Percentiles rank a stretch among this genome's conserved stretches.
phyloP scores from a whole-genome alignment of 35 echinoderm and acorn worm species.

The Lytechinus variegatus region DNA sequence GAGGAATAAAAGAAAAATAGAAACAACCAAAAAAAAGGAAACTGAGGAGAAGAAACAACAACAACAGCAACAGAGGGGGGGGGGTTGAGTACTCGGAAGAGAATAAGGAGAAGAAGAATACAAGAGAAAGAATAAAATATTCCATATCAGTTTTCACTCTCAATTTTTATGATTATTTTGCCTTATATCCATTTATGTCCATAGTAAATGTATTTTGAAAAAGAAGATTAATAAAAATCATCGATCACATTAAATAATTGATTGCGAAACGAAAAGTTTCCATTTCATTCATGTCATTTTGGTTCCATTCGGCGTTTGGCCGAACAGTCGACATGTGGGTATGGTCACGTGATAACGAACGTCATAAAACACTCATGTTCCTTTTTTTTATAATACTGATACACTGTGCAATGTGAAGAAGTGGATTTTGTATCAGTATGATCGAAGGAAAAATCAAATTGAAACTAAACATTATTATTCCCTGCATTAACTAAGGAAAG shows the following conservation, averaged over 20 bases:
- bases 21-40: background rate
- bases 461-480: slow-evolving; percentile 31
- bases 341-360: background rate
- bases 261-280: background rate
- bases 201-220: too few relatives aligned
- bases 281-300: background rate
- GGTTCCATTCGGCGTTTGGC: background rate
- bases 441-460: slow-evolving; percentile 40
- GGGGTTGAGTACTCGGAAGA: background rate
- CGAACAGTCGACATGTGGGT: background rate
- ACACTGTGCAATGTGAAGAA: background rate
- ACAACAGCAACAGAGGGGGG: background rate
- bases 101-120: too few relatives aligned
- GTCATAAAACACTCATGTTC: slow-evolving; percentile 3
- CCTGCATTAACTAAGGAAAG: background rate
- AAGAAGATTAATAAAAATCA: background rate
- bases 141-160: too few relatives aligned
- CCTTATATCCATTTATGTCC: too few relatives aligned
- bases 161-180: too few relatives aligned
- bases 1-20: background rate
- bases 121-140: too few relatives aligned
- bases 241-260: background rate
- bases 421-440: background rate
- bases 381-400: background rate
- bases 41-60: too few relatives aligned